Conservation (phyloP, 2,888 invertebrate genomes). For the Phyllotreta striolata region DNA sequence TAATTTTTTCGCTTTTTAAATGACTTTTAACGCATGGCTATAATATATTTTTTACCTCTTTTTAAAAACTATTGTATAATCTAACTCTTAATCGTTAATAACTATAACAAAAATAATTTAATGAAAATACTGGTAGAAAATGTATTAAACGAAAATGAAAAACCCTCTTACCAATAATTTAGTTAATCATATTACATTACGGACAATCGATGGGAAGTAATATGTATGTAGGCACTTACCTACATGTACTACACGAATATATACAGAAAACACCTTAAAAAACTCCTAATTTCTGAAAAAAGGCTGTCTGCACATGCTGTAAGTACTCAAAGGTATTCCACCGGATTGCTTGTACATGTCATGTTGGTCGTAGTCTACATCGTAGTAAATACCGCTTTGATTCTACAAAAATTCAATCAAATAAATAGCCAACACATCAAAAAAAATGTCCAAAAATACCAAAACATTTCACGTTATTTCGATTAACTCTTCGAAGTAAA, state of each 20-base stretch:
- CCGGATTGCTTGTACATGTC: constrained; percentile 67
- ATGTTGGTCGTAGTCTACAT: constrained; percentile 82
- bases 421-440: constrained; percentile 4
- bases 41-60: too few relatives aligned
- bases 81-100: too few relatives aligned
- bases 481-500: not conserved
- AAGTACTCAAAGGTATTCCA: constrained; percentile 83
- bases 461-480: constrained; percentile 8
- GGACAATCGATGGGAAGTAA: too few relatives aligned
- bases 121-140: too few relatives aligned
- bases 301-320: constrained; percentile 79
- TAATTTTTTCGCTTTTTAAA: too few relatives aligned
- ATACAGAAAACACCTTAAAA: constrained; percentile 8
- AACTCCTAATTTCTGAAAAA: constrained; percentile 64
- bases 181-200: too few relatives aligned
- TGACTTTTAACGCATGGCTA: too few relatives aligned
- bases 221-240: too few relatives aligned
- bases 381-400: constrained; percentile 89
- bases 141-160: too few relatives aligned
- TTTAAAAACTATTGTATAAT: too few relatives aligned
- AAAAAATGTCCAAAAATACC: constrained; percentile 1
- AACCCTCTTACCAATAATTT: too few relatives aligned
- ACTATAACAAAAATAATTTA: too few relatives aligned
- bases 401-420: constrained; percentile 68
- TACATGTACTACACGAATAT: not conserved